Conservation (phyloP, 2,113 vertebrate species). For the Mugil cephalus region DNA sequence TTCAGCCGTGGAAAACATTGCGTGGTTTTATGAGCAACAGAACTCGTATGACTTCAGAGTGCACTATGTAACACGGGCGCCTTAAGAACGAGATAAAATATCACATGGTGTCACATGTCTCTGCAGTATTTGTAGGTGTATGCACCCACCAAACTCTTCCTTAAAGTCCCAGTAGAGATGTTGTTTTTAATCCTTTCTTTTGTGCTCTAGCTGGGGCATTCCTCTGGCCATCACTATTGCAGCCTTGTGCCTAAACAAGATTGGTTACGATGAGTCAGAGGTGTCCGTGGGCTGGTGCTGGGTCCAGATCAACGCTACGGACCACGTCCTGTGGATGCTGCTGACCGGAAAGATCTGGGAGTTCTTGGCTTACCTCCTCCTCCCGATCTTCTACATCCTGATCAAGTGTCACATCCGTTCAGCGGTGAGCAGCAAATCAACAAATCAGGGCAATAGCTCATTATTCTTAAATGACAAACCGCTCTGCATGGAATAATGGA, state of each 20-base stretch:
- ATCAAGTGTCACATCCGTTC: slow-evolving; percentile 92
- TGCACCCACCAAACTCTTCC: neutral
- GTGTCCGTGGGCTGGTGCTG: slow-evolving; percentile 99
- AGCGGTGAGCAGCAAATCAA: slow-evolving; percentile 86
- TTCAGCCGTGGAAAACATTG: neutral
- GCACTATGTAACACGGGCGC: neutral
- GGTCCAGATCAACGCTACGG: slow-evolving; percentile 87
- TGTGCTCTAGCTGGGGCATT: slow-evolving; percentile 89
- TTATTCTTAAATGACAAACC: no score
- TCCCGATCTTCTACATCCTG: slow-evolving; percentile 92
- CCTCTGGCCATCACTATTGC: slow-evolving; percentile 89
- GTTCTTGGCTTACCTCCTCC: slow-evolving; percentile 90
- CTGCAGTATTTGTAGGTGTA: slow-evolving; percentile 1
- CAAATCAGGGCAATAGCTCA: neutral
- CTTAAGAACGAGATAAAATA: slow-evolving; percentile 15
- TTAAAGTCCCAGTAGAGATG: neutral
- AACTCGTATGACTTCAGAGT: slow-evolving; percentile 5
- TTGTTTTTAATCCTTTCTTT: slow-evolving; percentile 5
- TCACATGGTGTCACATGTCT: slow-evolving; percentile 46
- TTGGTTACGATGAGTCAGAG: slow-evolving; percentile 94
- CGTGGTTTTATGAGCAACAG: slow-evolving; percentile 13
- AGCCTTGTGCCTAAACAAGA: slow-evolving; percentile 90
- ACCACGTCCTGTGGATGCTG: slow-evolving; percentile 94
- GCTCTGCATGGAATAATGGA: no score
- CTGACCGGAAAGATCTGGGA: slow-evolving; percentile 96